Evolutionary conservation across 2,888 invertebrate genomes (phyloP).

Genomic region (Drosophila neotestacea): DNA sequence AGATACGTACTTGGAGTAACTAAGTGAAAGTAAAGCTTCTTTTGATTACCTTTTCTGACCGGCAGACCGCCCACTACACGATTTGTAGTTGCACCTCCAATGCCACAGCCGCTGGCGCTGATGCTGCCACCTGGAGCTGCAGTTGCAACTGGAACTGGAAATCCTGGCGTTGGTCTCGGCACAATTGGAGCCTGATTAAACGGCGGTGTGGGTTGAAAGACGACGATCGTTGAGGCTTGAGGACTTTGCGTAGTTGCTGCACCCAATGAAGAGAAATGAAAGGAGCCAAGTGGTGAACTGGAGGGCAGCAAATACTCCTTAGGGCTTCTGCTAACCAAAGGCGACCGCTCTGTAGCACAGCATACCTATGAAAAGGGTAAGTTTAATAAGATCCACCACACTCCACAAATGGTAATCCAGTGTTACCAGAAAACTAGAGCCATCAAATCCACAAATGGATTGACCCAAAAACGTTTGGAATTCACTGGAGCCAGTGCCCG

Average conservation of each 20-base stretch:
- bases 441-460: slow-evolving; percentile 90
- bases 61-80: slow-evolving; percentile 87
- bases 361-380: slow-evolving; percentile 61
- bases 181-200: slow-evolving; percentile 39
- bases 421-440: slow-evolving; percentile 88
- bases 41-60: slow-evolving; percentile 71
- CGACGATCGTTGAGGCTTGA: slow-evolving; percentile 12
- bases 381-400: not conserved
- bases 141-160: not conserved
- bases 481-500: slow-evolving; percentile 72
- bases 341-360: slow-evolving; percentile 52
- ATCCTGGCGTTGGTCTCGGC: slow-evolving; percentile 11
- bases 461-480: slow-evolving; percentile 86
- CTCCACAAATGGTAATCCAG: rapidly evolving
- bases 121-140: not conserved
- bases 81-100: slow-evolving; percentile 80
- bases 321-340: slow-evolving; percentile 43
- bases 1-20: not conserved
- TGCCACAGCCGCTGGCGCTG: slow-evolving; percentile 86
- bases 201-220: slow-evolving; percentile 69
- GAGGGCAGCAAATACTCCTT: slow-evolving; percentile 50
- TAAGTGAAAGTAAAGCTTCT: not conserved
- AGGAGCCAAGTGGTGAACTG: slow-evolving; percentile 26
- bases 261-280: slow-evolving; percentile 64
- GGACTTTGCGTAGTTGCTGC: slow-evolving; percentile 24